phyloP scores from a whole-genome alignment of 2,113 vertebrate genomes.

The Ascaphus truei region DNA sequence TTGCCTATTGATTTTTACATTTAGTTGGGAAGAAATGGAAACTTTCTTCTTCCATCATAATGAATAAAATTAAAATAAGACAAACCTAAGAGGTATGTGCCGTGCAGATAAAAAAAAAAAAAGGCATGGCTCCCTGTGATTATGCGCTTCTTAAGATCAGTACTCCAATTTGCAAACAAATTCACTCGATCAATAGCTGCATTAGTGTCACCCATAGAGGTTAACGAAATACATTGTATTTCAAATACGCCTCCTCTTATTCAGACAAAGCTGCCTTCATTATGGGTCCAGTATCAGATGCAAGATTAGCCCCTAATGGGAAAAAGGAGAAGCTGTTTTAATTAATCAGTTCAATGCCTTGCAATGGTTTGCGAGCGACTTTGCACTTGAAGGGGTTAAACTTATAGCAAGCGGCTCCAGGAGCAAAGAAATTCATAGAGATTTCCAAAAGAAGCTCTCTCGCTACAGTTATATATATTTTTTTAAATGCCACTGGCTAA shows the following conservation, averaged over 20 bases:
- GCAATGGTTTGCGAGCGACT: too few relatives aligned
- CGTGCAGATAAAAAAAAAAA: conserved; percentile 8
- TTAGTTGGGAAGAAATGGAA: conserved; percentile 12
- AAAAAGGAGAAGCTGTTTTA: neutral
- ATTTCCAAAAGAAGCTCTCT: too few relatives aligned
- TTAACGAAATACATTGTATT: conserved; percentile 29
- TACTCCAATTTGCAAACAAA: neutral
- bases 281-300: conserved; percentile 11
- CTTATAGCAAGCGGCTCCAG: too few relatives aligned
- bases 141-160: neutral
- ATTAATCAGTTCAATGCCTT: neutral
- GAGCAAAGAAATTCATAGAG: too few relatives aligned
- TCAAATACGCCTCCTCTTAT: conserved; percentile 16
- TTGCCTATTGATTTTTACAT: conserved; percentile 21
- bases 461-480: too few relatives aligned
- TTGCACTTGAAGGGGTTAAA: too few relatives aligned
- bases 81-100: neutral
- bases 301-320: conserved; percentile 10
- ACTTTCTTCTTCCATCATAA: neutral
- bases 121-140: too few relatives aligned
- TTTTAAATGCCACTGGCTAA: too few relatives aligned
- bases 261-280: conserved; percentile 10
- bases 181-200: neutral
- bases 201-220: conserved; percentile 28
- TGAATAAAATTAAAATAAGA: conserved; percentile 23